phyloP scores from a whole-genome alignment of 2,113 vertebrate genomes.

The Gambusia holbrooki region DNA sequence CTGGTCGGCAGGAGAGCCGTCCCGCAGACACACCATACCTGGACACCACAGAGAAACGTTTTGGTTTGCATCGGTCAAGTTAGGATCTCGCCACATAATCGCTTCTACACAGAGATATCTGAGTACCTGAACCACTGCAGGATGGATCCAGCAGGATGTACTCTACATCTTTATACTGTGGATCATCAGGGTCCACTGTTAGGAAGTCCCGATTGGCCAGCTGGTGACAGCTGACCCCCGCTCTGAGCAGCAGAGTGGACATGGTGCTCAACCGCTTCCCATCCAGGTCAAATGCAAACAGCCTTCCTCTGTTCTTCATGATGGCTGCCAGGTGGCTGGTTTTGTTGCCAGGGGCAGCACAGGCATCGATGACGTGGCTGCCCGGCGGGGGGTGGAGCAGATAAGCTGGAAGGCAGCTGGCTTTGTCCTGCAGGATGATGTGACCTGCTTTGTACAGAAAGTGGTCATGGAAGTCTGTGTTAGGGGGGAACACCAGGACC shows the following conservation, averaged over 20 bases:
- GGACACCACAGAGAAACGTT: slow-evolving; percentile 1
- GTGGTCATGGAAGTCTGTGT: slow-evolving; percentile 88
- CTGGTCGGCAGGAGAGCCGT: slow-evolving; percentile 57
- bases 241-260: slow-evolving; percentile 90
- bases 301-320: slow-evolving; percentile 89
- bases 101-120: not conserved
- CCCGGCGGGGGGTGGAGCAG: slow-evolving; percentile 83
- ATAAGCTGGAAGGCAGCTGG: slow-evolving; percentile 91
- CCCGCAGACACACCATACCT: slow-evolving; percentile 87
- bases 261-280: slow-evolving; percentile 90
- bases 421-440: slow-evolving; percentile 96
- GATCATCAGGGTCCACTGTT: slow-evolving; percentile 79
- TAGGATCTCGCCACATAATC: not conserved
- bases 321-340: slow-evolving; percentile 93
- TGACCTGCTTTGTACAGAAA: slow-evolving; percentile 90
- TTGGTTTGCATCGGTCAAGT: not conserved
- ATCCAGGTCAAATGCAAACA: slow-evolving; percentile 95
- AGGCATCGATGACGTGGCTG: slow-evolving; percentile 88
- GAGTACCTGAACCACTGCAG: slow-evolving; percentile 93
- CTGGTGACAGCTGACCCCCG: slow-evolving; percentile 87
- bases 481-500: slow-evolving; percentile 86
- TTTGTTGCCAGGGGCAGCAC: slow-evolving; percentile 95
- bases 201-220: slow-evolving; percentile 92
- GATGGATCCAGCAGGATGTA: slow-evolving; percentile 93
- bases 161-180: slow-evolving; percentile 83